These are phyloP conservation scores for Epinotia demarniana DNA, from an alignment of 2,888 invertebrate species.

Conservation along the genomic window DNA sequence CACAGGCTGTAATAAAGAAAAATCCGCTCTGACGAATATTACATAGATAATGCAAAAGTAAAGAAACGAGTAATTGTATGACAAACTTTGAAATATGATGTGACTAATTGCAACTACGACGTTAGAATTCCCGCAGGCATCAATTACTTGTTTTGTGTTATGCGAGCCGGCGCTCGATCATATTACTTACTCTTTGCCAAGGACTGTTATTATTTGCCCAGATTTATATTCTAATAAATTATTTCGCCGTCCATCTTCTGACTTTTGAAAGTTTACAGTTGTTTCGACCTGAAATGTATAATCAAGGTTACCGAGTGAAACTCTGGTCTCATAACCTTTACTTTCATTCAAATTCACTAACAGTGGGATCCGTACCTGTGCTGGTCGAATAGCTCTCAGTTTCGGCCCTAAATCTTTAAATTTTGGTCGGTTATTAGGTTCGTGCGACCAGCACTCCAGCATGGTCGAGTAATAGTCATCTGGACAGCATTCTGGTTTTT, in stretches of 20 bases:
- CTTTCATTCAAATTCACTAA: neutral
- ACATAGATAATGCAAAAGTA: too few relatives aligned
- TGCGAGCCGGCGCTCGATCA: neutral
- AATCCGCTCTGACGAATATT: too few relatives aligned
- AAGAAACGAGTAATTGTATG: too few relatives aligned
- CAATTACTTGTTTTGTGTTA: neutral
- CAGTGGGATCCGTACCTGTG: slow-evolving; percentile 85
- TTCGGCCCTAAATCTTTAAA: slow-evolving; percentile 93
- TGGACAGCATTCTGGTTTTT: slow-evolving; percentile 97
- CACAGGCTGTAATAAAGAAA: too few relatives aligned
- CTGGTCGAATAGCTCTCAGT: slow-evolving; percentile 94
- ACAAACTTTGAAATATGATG: too few relatives aligned
- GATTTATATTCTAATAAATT: slow-evolving; percentile 93
- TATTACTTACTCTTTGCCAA: slow-evolving; percentile 82
- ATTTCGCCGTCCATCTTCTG: slow-evolving; percentile 76
- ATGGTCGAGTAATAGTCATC: slow-evolving; percentile 96
- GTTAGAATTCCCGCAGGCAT: neutral
- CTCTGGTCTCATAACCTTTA: neutral
- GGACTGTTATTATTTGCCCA: slow-evolving; percentile 96
- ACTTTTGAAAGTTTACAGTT: slow-evolving; percentile 79
- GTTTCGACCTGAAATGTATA: slow-evolving; percentile 87
- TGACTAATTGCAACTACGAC: neutral
- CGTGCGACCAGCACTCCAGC: slow-evolving; percentile 98
- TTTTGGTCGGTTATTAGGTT: slow-evolving; percentile 93
- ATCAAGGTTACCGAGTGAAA: neutral